Conservation (phyloP, 2,888 invertebrate species). For the Platynereis dumerilii region DNA sequence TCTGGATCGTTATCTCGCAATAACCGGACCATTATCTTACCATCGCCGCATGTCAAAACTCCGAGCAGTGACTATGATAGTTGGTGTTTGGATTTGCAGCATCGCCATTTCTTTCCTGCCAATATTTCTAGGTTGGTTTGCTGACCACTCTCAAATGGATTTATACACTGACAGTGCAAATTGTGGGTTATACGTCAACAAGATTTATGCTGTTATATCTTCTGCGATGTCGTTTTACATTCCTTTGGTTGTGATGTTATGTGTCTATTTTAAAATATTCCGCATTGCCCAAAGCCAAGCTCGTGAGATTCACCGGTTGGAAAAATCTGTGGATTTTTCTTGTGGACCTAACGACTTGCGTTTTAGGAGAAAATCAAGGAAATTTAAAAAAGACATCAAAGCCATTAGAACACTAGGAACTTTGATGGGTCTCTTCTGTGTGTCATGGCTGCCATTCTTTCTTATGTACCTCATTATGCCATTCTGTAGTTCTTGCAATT, state of each 20-base stretch:
- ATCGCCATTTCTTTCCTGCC: constrained; percentile 58
- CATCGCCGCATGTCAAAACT: constrained; percentile 45
- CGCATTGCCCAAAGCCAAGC: constrained; percentile 52
- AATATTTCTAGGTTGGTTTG: constrained; percentile 58
- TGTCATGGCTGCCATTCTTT: constrained; percentile 46
- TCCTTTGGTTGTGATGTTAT: constrained; percentile 54
- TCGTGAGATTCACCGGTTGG: constrained; percentile 46
- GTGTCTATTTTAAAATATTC: constrained; percentile 53
- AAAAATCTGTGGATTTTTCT: constrained; percentile 36
- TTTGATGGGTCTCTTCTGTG: constrained; percentile 42
- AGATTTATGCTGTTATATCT: constrained; percentile 54
- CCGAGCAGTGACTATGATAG: constrained; percentile 45
- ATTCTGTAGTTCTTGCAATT: constrained; percentile 39
- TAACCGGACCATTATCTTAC: constrained; percentile 54
- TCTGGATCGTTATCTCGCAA: constrained; percentile 55
- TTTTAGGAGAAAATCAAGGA: constrained; percentile 24
- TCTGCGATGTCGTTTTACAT: constrained; percentile 56
- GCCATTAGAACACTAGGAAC: constrained; percentile 43
- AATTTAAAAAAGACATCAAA: constrained; percentile 37
- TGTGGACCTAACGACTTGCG: constrained; percentile 3
- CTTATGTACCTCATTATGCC: constrained; percentile 42
- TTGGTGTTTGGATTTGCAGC: constrained; percentile 49
- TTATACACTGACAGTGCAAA: constrained; percentile 26
- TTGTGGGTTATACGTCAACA: constrained; percentile 48
- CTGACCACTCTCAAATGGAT: constrained; percentile 64